These are phyloP conservation scores for Trachelus iudaicus DNA, from an alignment of 2,888 invertebrate genomes.

Conservation along the genomic window DNA sequence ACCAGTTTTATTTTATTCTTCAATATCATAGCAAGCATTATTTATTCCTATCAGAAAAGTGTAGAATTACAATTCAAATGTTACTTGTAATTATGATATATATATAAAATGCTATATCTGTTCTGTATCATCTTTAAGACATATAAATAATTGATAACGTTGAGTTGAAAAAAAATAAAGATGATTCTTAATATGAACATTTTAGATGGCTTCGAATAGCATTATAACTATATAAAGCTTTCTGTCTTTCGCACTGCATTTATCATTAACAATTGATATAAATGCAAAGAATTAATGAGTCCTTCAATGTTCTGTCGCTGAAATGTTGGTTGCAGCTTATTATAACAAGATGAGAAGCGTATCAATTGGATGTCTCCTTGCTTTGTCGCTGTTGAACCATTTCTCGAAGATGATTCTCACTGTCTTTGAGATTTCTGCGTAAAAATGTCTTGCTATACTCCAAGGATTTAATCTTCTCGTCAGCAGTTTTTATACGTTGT, in stretches of 20 bases:
- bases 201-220: neutral
- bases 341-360: neutral
- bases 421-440: slow-evolving; percentile 84
- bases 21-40: neutral
- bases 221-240: neutral
- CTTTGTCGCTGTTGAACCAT: slow-evolving; percentile 75
- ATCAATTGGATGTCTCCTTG: slow-evolving; percentile 46
- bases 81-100: neutral
- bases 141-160: neutral
- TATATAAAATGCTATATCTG: neutral
- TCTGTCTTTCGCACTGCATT: neutral
- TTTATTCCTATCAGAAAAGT: neutral
- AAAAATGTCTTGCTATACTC: slow-evolving; percentile 83
- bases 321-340: neutral
- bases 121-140: neutral
- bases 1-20: neutral
- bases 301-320: neutral
- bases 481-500: slow-evolving; percentile 69
- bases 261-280: neutral
- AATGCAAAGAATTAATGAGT: neutral
- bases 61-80: neutral
- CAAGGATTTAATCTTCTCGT: slow-evolving; percentile 78
- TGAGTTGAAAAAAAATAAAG: neutral
- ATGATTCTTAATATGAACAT: neutral
- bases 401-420: slow-evolving; percentile 86